Percentiles rank a stretch among this genome's conserved stretches.
Evolutionary conservation across 2,888 invertebrate species (phyloP).

Genomic region (Cremastobaeus sp.): DNA sequence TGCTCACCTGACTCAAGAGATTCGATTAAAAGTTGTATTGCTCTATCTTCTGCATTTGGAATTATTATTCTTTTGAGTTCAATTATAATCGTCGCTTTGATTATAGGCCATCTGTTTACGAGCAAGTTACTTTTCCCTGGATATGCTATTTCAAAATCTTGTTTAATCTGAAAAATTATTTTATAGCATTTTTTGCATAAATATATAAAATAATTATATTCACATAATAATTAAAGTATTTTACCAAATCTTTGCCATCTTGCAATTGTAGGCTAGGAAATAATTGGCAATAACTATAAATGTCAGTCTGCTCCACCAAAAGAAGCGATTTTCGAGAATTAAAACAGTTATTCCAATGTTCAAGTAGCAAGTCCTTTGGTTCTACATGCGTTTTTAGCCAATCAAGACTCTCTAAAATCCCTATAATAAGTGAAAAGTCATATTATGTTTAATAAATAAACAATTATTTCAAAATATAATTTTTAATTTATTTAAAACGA

Average conservation of each 20-base stretch:
- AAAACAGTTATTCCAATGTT: slow-evolving; percentile 3
- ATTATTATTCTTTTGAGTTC: slow-evolving; percentile 1
- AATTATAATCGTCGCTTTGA: background rate
- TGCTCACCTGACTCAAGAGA: background rate
- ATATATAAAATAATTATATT: background rate
- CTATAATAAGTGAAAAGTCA: too few relatives aligned
- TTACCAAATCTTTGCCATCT: slow-evolving; percentile 17
- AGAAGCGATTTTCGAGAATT: slow-evolving; percentile 17
- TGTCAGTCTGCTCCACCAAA: background rate
- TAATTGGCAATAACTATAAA: slow-evolving; percentile 5
- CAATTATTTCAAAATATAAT: too few relatives aligned
- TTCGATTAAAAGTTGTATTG: slow-evolving; percentile 1
- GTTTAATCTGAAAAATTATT: slow-evolving; percentile 6
- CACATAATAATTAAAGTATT: background rate
- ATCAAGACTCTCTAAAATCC: slow-evolving; percentile 4
- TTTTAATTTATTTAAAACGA: too few relatives aligned
- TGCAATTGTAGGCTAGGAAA: slow-evolving; percentile 17
- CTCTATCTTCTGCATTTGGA: slow-evolving; percentile 10
- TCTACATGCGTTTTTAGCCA: slow-evolving; percentile 8
- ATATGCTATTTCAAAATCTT: slow-evolving; percentile 7
- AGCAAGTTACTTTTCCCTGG: background rate
- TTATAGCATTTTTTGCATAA: too few relatives aligned
- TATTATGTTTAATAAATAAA: too few relatives aligned
- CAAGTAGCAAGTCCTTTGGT: background rate
- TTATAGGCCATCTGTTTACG: slow-evolving; percentile 10